A percentile compares a stretch with the other conserved stretches of the same genome.
Evolutionary conservation across 1,140 invertebrate genomes (phyloP).

Genomic region (Sarcophaga peregrina): DNA sequence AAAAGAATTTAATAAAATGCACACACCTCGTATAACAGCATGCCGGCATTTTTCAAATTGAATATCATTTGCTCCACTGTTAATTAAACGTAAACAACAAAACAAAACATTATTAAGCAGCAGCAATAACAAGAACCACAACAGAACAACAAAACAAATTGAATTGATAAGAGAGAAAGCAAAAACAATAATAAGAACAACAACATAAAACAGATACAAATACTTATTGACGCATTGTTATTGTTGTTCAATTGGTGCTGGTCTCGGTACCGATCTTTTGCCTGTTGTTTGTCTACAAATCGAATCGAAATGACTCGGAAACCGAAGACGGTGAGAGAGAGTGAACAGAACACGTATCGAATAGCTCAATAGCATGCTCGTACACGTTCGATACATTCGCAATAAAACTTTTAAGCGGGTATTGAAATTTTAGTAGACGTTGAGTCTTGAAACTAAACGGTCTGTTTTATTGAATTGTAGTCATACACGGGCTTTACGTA

Average conservation of each 20-base stretch:
- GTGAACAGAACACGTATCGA: background rate
- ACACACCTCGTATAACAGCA: background rate
- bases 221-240: background rate
- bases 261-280: background rate
- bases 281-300: background rate
- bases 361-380: background rate
- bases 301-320: too few relatives aligned
- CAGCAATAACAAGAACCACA: background rate
- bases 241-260: background rate
- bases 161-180: slow-evolving; percentile 24
- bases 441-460: slow-evolving; percentile 18
- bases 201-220: background rate
- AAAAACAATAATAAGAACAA: background rate
- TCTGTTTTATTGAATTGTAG: background rate
- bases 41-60: background rate
- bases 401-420: slow-evolving; percentile 7
- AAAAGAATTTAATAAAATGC: too few relatives aligned
- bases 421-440: slow-evolving; percentile 19
- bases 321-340: background rate
- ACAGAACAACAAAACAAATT: slow-evolving; percentile 12
- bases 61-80: background rate
- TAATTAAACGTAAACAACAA: background rate
- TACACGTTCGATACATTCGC: background rate
- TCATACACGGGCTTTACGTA: background rate
- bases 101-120: background rate